A percentile compares a stretch with the other conserved stretches of the same genome.
Conservation (phyloP, 2,797 vertebrate species). For the Leptoclinus maculatus region DNA sequence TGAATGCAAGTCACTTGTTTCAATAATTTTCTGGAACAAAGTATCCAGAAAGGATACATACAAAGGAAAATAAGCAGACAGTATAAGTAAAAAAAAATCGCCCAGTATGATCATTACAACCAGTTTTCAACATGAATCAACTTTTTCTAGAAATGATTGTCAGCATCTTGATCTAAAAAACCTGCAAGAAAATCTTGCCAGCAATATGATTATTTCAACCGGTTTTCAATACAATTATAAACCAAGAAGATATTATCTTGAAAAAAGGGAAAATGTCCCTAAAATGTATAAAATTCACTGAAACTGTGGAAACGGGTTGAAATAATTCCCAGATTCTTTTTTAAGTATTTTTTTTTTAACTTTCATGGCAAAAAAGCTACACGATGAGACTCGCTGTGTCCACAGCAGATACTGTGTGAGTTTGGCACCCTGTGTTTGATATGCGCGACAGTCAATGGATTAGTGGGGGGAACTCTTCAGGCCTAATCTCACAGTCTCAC, state of each 20-base stretch:
- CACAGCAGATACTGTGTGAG: conserved; percentile 40
- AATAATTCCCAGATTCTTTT: not conserved
- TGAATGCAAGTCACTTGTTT: not conserved
- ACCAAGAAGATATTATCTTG: not conserved
- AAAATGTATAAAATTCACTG: not conserved
- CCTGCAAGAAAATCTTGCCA: not conserved
- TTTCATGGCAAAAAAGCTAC: not conserved
- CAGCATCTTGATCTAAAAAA: not conserved
- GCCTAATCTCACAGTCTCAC: conserved; percentile 77
- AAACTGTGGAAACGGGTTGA: not conserved
- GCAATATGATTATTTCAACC: not conserved
- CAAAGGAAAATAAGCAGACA: not conserved
- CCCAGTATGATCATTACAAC: not conserved
- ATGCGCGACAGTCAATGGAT: conserved; percentile 69
- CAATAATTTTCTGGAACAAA: not conserved
- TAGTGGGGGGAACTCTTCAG: conserved; percentile 57
- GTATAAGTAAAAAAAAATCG: no score
- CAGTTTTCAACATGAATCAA: not conserved
- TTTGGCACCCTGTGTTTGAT: conserved; percentile 59
- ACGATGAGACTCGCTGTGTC: conserved; percentile 12
- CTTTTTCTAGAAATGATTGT: not conserved
- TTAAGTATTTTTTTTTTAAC: not conserved
- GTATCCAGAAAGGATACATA: not conserved
- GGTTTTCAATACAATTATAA: not conserved
- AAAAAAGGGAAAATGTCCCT: not conserved